Evolutionary conservation across 2,888 invertebrate genomes (phyloP).

Genomic region (Yponomeuta evonymella): DNA sequence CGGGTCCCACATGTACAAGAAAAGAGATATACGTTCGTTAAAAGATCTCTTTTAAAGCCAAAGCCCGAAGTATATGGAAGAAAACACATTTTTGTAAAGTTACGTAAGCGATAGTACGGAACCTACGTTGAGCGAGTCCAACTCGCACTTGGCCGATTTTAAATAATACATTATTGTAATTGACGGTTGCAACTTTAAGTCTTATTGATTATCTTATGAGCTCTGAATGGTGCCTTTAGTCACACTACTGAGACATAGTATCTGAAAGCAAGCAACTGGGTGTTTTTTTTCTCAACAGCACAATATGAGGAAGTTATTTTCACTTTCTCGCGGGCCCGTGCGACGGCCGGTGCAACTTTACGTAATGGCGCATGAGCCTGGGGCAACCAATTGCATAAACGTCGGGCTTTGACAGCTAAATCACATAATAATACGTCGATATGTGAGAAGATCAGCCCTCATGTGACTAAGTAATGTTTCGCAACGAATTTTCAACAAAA

Average conservation of each 20-base stretch:
- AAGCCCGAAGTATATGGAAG: too few relatives aligned
- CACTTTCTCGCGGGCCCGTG: conserved; percentile 43
- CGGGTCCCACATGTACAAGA: too few relatives aligned
- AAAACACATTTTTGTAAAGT: too few relatives aligned
- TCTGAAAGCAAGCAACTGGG: not conserved
- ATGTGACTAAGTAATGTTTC: not conserved
- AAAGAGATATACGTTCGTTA: too few relatives aligned
- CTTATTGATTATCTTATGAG: not conserved
- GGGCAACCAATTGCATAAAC: conserved; percentile 54
- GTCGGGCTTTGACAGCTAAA: conserved; percentile 35
- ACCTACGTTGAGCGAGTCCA: too few relatives aligned
- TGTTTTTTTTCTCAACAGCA: not conserved
- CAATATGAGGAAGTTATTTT: conserved; percentile 20
- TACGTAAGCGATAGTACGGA: too few relatives aligned
- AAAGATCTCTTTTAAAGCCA: too few relatives aligned
- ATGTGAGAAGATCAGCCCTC: not conserved
- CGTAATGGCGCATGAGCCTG: conserved; percentile 45
- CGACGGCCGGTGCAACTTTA: conserved; percentile 49
- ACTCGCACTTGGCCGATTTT: not conserved
- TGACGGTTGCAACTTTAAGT: not conserved
- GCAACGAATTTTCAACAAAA: not conserved
- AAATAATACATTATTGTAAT: not conserved
- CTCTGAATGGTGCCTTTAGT: not conserved
- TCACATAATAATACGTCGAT: conserved; percentile 22
- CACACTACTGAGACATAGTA: not conserved